Evolutionary conservation across 1,140 invertebrate genomes (phyloP), one percentile per base, ranked within the genome.

Genomic region (Macrobrachium nipponense): DNA sequence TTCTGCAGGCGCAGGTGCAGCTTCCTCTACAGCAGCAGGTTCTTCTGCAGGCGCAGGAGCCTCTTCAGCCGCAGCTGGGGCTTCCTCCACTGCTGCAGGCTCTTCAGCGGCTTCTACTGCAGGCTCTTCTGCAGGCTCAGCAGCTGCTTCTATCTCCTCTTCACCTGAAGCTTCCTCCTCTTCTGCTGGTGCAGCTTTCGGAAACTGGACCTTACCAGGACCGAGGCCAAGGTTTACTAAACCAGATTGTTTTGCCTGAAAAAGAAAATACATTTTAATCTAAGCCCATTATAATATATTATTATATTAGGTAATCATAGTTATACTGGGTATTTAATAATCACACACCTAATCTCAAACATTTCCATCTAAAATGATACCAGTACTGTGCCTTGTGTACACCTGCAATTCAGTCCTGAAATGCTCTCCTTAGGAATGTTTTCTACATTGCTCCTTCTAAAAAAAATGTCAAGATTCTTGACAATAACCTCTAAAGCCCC

Each of bases 171-270:
- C 27, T 20, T 73, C 75, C 58, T 68, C 5, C 44, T 36, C 43
- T 43, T 43, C 44, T 44, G 20, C 73, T 36, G 73, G 73, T 18
- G 73, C 44, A 15, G 73, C 66, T 62, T 72, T 51, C n/a, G 58
- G 12, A 27, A 86, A 58, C 58, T 62, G 12, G 18, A 51, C 0
- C 23, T 86, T 80, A 6, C 78, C 78, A 64, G 84, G 84, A 3
- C 51, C 66, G 17, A 60, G 20, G 8, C 62, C 62, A 44, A 86
- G 58, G 6, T n/a, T n/a, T 18, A 86, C 51, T 51, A 86, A 23
- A 15, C 84, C 84, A 80, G 77, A 80, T 59, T 80, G 77, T 58
- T 86, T 80, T 36, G 70, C 77, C 84, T 86, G 84, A 23, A 77
- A 44, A 77, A 20, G 77, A 83, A 43, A 36, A 59, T 78, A 12